Conservation (phyloP, 2,888 invertebrate species). For the Drosophila anomalata region DNA sequence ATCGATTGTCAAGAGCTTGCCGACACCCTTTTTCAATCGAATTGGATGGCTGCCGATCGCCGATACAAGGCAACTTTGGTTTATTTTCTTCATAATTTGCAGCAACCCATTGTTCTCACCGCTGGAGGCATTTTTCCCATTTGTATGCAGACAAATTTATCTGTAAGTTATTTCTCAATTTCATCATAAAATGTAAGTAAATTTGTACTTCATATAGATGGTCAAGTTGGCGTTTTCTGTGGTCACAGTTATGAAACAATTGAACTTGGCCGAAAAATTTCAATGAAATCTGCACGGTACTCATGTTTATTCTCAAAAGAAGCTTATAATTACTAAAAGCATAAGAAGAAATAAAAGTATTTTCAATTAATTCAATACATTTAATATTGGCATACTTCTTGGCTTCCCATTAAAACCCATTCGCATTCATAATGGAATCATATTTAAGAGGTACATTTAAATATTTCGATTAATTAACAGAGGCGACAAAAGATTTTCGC, state of each 20-base stretch:
- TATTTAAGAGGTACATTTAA: background rate
- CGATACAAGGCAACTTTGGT: conserved; percentile 46
- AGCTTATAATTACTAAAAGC: too few species aligned
- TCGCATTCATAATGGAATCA: background rate
- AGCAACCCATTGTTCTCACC: conserved; percentile 52
- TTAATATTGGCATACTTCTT: too few species aligned
- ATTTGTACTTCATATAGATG: conserved; percentile 29
- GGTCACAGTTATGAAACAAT: conserved; percentile 53
- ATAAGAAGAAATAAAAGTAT: too few species aligned
- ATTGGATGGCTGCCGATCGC: conserved; percentile 54
- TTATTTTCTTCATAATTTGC: conserved; percentile 60
- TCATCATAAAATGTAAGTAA: background rate
- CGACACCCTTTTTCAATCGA: conserved; percentile 57
- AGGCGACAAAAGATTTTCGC: conserved; percentile 16
- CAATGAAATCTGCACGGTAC: background rate
- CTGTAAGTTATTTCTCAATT: conserved; percentile 37
- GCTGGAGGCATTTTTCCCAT: conserved; percentile 65
- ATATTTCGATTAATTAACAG: conserved; percentile 59
- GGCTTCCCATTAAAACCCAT: too few species aligned
- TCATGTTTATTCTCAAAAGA: too few species aligned
- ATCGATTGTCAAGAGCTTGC: conserved; percentile 49
- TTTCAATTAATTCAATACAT: too few species aligned
- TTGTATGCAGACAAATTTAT: conserved; percentile 55
- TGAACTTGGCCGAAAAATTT: conserved; percentile 61
- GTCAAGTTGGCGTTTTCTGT: conserved; percentile 68